Conservation (phyloP, 1,140 invertebrate species). For the Palaemon carinicauda region DNA sequence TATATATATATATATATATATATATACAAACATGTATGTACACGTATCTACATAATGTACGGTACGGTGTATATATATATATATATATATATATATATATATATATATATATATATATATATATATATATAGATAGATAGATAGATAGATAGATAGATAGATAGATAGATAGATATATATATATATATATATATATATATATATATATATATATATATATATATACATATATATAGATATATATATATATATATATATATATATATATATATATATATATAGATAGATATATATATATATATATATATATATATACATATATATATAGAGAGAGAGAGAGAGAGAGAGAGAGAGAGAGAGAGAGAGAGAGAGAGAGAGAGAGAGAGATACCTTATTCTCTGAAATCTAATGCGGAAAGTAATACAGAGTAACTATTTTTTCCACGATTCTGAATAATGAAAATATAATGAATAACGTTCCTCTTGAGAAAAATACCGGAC, state of each 20-base stretch:
- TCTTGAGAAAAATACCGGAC: no score
- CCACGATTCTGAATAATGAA: no score
- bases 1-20: no score
- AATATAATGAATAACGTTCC: no score
- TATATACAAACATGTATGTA: no score
- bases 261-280: conserved; percentile 8
- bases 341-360: no score
- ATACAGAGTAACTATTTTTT: no score
- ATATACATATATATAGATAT: neutral
- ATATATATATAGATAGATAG: neutral
- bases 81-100: neutral
- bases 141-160: neutral
- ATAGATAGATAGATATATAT: neutral
- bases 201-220: neutral
- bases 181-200: neutral
- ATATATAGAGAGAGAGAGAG: neutral
- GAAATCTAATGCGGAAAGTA: no score
- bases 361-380: no score
- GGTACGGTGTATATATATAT: neutral
- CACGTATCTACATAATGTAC: no score
- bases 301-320: neutral
- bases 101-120: neutral
- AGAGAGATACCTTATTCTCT: no score
- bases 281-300: neutral
- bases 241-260: neutral